Base-by-base conservation (phyloP, 2,113 vertebrate species). In the Gila orcuttii region DNA sequence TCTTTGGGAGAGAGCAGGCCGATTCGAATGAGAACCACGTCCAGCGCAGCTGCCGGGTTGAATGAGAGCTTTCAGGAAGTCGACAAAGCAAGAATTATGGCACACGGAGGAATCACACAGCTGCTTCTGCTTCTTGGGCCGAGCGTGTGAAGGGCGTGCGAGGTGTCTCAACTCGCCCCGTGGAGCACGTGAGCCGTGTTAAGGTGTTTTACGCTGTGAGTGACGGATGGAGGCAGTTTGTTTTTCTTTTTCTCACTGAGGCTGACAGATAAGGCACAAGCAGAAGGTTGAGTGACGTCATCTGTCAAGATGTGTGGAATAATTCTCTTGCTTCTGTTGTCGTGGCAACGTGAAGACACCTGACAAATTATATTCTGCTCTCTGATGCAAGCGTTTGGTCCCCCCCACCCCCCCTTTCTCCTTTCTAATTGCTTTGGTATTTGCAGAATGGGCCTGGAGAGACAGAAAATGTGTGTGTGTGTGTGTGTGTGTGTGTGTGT, bases 331-430 rank as follows among this genome's bases (percentile, higher is more conserved):
- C 86, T 86, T 83, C 79, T 68, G 92, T 92, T 86, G 89, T 87
- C 89, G 91, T 92, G 86, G 92, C 23, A 92, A 92, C 89, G 1
- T 17, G 23, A 68, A 2, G 47, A 86, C 71, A 88, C 76, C 82
- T 91, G 90, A 94, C 92, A 92, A 92, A 91, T 92, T 90, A 90
- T 90, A 59, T 88, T 52, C 55, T 89, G 88, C 86, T 74, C 66
- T 86, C n/a, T 64, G 64, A 85, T 82, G 85, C 89, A 59, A 83
- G 59, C 74, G 31, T 73, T 84, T 69, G 28, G 2, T 13, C 52
- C 79, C 36, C n/a, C 57, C 28, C 9, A 15, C 9, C 39, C 6
- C 39, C 39, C 39, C 33, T 31, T 52, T 21, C 2, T 69, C 23
- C 64, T 79, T 47, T 79, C 47, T 83, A 86, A 86, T 79, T 85